Conservation (phyloP, 2,113 vertebrate species). For the Eira barbara region DNA sequence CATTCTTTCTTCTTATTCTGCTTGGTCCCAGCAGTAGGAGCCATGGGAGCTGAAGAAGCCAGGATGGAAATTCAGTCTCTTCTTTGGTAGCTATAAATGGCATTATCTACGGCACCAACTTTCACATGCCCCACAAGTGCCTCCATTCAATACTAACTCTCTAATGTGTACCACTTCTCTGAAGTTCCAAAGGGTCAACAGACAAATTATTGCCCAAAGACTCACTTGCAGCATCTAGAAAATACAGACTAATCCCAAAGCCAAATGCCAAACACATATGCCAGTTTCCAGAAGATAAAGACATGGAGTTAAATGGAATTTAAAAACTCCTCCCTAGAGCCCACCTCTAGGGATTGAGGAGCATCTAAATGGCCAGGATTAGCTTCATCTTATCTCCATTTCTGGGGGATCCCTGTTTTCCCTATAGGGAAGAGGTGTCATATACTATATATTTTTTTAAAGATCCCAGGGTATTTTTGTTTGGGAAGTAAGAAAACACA, state of each 20-base stretch:
- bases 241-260: slow-evolving; percentile 17
- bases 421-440: neutral
- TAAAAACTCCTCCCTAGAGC: neutral
- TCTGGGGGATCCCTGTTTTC: neutral
- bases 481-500: neutral
- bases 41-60: neutral
- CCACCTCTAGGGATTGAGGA: neutral
- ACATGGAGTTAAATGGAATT: neutral
- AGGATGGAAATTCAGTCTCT: neutral
- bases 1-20: neutral
- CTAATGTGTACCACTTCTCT: neutral
- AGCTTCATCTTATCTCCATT: neutral
- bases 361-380: neutral
- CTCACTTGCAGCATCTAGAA: neutral
- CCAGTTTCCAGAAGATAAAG: neutral
- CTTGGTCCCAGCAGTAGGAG: neutral
- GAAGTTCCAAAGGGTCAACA: neutral
- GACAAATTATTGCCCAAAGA: neutral
- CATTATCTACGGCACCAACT: neutral
- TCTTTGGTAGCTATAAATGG: neutral
- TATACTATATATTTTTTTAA: neutral
- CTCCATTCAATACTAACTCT: neutral
- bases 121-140: too few relatives aligned
- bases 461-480: neutral
- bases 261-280: neutral